These are phyloP conservation scores for Pogona vitticeps DNA, from an alignment of 2,113 vertebrate genomes.

Conservation along the genomic window DNA sequence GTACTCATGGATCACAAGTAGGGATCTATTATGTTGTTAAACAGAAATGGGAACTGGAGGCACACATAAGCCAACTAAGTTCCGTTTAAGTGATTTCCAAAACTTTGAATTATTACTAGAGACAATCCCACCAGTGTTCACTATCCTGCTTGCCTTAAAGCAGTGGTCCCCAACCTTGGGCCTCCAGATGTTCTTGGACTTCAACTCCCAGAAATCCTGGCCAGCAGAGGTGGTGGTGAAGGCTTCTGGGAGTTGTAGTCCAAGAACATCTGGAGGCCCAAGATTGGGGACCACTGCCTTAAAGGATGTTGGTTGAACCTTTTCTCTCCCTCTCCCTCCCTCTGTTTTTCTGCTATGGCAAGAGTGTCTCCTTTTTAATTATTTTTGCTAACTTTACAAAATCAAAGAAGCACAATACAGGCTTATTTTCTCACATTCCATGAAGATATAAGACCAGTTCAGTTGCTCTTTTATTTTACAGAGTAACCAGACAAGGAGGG, in stretches of 20 bases:
- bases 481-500: too few species aligned
- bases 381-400: too few species aligned
- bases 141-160: slow-evolving; percentile 27
- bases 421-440: background rate
- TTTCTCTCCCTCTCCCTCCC: slow-evolving; percentile 29
- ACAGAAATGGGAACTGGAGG: slow-evolving; percentile 48
- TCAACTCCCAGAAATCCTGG: too few species aligned
- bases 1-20: slow-evolving; percentile 10
- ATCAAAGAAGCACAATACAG: background rate
- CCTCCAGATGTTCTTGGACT: too few species aligned
- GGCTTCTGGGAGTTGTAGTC: too few species aligned
- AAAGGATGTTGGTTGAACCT: slow-evolving; percentile 6
- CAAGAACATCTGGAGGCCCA: too few species aligned
- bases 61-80: slow-evolving; percentile 50
- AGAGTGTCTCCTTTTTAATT: background rate
- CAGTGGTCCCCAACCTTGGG: too few species aligned
- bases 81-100: slow-evolving; percentile 65
- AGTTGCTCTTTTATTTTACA: too few species aligned
- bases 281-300: too few species aligned
- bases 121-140: slow-evolving; percentile 41
- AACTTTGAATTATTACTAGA: slow-evolving; percentile 56
- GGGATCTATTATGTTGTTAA: slow-evolving; percentile 43
- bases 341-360: background rate
- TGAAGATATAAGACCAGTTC: background rate
- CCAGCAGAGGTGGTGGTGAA: too few species aligned